These are phyloP conservation scores for Gastracanthus pulcherrimus DNA, from an alignment of 2,888 invertebrate genomes.

Conservation along the genomic window DNA sequence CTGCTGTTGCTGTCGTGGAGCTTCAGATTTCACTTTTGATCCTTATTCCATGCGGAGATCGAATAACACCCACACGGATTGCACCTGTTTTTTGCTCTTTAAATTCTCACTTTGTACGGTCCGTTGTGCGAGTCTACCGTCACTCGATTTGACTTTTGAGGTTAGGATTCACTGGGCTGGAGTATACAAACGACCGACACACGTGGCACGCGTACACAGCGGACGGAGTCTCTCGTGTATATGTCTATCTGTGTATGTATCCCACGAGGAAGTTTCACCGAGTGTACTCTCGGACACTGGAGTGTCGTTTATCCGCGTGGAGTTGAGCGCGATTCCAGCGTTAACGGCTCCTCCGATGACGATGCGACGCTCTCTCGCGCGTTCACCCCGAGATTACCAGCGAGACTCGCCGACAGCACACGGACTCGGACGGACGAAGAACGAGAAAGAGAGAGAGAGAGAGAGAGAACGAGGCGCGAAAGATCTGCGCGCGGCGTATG, in stretches of 20 bases:
- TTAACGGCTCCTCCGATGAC: constrained; percentile 16
- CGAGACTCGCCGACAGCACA: not conserved
- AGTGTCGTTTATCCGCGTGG: constrained; percentile 62
- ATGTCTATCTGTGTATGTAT: not conserved
- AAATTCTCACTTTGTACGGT: not conserved
- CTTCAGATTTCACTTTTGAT: too few species aligned
- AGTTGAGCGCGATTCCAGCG: too few species aligned
- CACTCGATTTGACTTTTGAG: not conserved
- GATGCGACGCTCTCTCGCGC: not conserved
- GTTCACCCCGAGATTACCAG: not conserved
- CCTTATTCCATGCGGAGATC: too few species aligned
- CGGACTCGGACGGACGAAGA: not conserved
- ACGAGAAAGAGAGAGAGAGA: not conserved
- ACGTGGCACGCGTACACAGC: not conserved
- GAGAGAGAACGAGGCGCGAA: too few species aligned
- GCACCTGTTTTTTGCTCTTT: too few species aligned
- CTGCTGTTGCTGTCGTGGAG: not conserved
- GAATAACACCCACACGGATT: too few species aligned
- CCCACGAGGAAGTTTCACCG: constrained; percentile 55
- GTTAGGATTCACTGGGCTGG: not conserved
- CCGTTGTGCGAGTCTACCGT: constrained; percentile 38
- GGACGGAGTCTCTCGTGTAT: not conserved
- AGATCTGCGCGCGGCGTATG: not conserved
- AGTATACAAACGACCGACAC: not conserved
- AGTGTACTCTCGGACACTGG: constrained; percentile 55